phyloP scores from a whole-genome alignment of 2,113 vertebrate genomes.

The Atlantisia rogersi region DNA sequence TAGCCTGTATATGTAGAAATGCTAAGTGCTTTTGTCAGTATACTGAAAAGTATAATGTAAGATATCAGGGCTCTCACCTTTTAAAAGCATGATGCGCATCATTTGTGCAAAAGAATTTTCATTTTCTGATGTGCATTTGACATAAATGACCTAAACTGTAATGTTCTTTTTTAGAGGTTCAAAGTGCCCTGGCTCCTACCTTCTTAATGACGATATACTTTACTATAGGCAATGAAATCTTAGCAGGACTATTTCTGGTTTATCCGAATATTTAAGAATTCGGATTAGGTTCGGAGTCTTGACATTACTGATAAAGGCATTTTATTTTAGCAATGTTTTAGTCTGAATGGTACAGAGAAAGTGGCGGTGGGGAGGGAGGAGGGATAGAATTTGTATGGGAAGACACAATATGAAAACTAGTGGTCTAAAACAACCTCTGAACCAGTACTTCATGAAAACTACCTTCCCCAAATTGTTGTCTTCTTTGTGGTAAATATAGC shows the following conservation, averaged over 20 bases:
- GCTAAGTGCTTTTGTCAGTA: neutral
- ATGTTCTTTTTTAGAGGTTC: neutral
- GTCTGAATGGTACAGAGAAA: neutral
- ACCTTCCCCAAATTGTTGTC: neutral
- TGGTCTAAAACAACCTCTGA: neutral
- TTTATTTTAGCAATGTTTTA: neutral
- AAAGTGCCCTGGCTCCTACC: neutral
- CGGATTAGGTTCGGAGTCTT: constrained; percentile 26
- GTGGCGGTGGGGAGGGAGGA: too few relatives aligned
- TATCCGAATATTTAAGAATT: neutral
- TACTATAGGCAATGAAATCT: neutral
- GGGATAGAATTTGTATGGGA: too few relatives aligned
- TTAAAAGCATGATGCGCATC: neutral
- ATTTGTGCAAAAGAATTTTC: neutral
- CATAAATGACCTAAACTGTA: neutral
- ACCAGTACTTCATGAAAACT: neutral
- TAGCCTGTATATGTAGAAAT: neutral
- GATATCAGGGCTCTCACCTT: neutral
- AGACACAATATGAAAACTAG: neutral
- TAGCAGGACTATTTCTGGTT: neutral
- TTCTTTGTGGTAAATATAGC: neutral
- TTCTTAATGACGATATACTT: neutral
- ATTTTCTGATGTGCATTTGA: neutral
- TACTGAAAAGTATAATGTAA: neutral
- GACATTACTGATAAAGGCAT: neutral